Conservation (phyloP, 1,140 invertebrate genomes). For the Camponotus floridanus region DNA sequence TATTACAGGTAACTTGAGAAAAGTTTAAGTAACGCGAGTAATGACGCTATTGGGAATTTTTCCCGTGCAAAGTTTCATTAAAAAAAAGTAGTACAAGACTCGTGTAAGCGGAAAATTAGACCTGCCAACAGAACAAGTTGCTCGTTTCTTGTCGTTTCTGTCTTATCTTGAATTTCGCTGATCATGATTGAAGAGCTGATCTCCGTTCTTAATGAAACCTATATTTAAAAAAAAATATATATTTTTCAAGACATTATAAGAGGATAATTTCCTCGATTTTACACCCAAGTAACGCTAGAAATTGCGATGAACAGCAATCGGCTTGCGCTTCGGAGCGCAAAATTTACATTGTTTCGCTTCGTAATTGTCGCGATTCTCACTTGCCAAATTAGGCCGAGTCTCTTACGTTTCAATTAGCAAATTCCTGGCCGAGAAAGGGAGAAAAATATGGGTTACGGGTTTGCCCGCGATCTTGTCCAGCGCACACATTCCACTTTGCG, state of each 20-base stretch:
- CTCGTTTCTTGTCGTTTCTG: background rate
- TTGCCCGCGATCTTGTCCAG: background rate
- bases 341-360: background rate
- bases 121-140: background rate
- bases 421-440: background rate
- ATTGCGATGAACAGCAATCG: background rate
- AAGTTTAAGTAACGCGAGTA: background rate
- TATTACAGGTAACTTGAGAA: background rate
- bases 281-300: background rate
- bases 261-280: background rate
- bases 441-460: background rate
- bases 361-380: conserved; percentile 6
- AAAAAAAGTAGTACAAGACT: background rate
- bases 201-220: background rate
- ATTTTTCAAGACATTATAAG: background rate
- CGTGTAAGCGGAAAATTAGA: background rate
- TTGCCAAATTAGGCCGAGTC: conserved; percentile 2
- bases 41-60: background rate
- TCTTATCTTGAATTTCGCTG: background rate
- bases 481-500: background rate
- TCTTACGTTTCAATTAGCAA: conserved; percentile 40
- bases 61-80: background rate
- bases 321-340: conserved; percentile 2
- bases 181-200: background rate
- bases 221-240: background rate